These are phyloP conservation scores for Zygaena filipendulae DNA, from an alignment of 2,888 invertebrate genomes.

Conservation along the genomic window DNA sequence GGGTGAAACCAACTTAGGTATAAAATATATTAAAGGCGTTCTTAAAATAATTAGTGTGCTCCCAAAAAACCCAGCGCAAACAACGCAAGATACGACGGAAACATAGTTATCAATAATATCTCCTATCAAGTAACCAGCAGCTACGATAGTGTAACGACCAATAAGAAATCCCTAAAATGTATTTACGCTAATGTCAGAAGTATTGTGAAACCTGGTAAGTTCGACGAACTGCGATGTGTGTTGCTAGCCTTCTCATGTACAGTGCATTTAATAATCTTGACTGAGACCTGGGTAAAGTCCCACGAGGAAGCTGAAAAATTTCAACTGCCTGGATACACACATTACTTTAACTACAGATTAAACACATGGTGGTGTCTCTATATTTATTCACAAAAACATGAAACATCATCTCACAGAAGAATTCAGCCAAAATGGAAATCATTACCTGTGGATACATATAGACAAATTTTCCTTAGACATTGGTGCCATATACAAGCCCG, in stretches of 20 bases:
- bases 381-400: too few relatives aligned
- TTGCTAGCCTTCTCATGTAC: neutral
- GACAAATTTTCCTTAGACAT: too few relatives aligned
- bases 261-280: conserved; percentile 1
- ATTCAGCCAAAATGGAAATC: too few relatives aligned
- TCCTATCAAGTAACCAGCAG: neutral
- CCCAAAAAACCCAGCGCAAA: neutral
- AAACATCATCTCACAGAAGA: too few relatives aligned
- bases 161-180: neutral
- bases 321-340: neutral
- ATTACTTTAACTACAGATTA: conserved; percentile 2
- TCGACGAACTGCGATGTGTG: conserved; percentile 4
- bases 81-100: neutral
- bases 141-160: neutral
- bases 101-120: neutral
- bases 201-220: conserved; percentile 1
- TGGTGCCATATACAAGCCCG: too few relatives aligned
- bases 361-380: too few relatives aligned
- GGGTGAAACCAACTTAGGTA: neutral
- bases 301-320: conserved; percentile 1
- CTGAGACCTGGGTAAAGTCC: conserved; percentile 6
- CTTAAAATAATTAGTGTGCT: neutral
- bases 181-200: conserved; percentile 4
- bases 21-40: neutral
- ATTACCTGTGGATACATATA: too few relatives aligned